phyloP scores from a whole-genome alignment of 2,113 vertebrate species.

The Oxygymnocypris stewartii region DNA sequence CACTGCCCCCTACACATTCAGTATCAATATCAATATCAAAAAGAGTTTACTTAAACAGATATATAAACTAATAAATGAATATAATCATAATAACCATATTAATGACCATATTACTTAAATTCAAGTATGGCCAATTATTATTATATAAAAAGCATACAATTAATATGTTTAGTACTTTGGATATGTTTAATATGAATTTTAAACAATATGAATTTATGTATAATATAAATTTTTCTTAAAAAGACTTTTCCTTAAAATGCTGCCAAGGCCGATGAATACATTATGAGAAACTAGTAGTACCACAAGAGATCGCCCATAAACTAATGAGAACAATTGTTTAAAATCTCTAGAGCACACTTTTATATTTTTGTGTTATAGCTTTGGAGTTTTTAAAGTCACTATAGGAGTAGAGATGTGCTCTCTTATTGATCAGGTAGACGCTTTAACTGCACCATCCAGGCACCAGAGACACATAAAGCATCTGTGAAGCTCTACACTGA shows the following conservation, averaged over 20 bases:
- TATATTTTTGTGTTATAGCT: neutral
- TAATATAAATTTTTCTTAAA: no score
- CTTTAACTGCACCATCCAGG: neutral
- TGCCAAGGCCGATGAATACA: neutral
- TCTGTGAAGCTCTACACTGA: conserved; percentile 10
- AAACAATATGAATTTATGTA: no score
- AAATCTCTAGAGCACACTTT: neutral
- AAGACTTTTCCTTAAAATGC: neutral
- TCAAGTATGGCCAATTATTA: no score
- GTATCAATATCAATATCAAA: neutral
- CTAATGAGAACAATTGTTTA: neutral
- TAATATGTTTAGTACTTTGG: no score
- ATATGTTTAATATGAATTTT: no score
- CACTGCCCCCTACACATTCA: neutral
- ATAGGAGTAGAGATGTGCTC: neutral
- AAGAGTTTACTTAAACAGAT: no score
- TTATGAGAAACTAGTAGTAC: neutral
- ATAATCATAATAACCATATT: no score
- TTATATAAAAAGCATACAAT: no score
- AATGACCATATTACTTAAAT: no score
- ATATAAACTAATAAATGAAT: no score
- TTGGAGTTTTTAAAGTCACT: conserved; percentile 14
- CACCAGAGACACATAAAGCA: conserved; percentile 17
- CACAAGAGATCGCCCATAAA: neutral
- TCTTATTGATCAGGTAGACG: conserved; percentile 18